Base-by-base conservation (phyloP, 2,888 invertebrate species). In the Euplagia quadripunctaria region DNA sequence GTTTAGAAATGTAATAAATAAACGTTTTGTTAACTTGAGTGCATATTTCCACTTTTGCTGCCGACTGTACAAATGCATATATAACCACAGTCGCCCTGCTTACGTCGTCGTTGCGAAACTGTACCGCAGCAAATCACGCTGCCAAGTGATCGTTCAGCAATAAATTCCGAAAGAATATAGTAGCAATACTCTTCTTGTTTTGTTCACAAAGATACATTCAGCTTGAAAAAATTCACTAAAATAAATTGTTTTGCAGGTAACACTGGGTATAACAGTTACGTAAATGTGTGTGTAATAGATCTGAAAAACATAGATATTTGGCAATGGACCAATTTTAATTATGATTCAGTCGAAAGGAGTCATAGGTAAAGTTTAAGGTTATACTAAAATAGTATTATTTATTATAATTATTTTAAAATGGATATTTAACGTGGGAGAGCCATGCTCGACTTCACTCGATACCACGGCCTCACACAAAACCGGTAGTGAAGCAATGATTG, bases 81-180 rank as follows among this genome's bases (percentile, higher is more conserved):
- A 17, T 9, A 66, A 66, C 41, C 17, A 31, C 41, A 51, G 51
- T 41, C 0, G 9, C 17, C 9, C 51, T 66, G 5, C 66, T 66
- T 51, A 41, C 49, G 66, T 51, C 17, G 51, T 41, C 66, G 31
- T 41, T 51, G 17, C 41, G 31, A 31, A 66, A 68, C 43, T 8
- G 8, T 58, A 55, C 66, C 17, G 43, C 68, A 68, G 43, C 43
- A 68, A 43, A 68, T 66, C 49, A 41, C 17, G 16, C 16, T 66
- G 66, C 66, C 51, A 66, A 66, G 66, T 41, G 66, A 66, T 66
- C 51, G 51, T 49, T 66, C 66, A 66, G 66, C 66, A 66, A 51
- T 66, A 66, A 66, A 66, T 51, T 66, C 8, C 41, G 5, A 11
- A 31, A 66, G 11, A 51, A 66, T 66, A 31, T 31, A 46, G 65